Evolutionary conservation across 1,140 invertebrate genomes (phyloP), one percentile per base, ranked within the genome.

Genomic region (Homarus americanus): DNA sequence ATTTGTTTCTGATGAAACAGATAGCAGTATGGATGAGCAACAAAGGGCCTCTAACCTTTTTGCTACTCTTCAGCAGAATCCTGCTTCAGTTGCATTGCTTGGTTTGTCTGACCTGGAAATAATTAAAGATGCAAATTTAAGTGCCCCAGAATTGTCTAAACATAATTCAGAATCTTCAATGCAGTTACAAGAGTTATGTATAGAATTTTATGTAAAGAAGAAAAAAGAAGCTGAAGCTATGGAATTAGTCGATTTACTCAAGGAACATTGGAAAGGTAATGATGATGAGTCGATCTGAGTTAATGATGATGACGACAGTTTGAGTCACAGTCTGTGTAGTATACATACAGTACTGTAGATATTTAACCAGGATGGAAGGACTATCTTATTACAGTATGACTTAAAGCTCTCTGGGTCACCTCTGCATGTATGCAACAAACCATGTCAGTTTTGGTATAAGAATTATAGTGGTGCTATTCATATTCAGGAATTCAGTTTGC

Each of bases 121-220:
- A 28, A 87, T 91, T 32, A 91, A 91, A 66, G 91, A 91, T 83
- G 85, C 91, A 58, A 82, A 87, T 69, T 34, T 91, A 41, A 82
- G 69, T 66, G 24, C 66, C 17, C 44, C 84, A 78, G 84, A 87
- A 28, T 82, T 79, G 4, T 86, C 91, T 20, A 80, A 69, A 63
- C 36, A 66, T 32, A 87, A 58, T 66, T 58, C 78, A 78, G 84
- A 91, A 17, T 87, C 79, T 3, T 86, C 91, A 24, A 20, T 82
- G 34, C 49, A 87, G 79, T 78, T 91, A 28, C 91, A 91, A 41
- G 91, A 91, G 36, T 75, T 83, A 9, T 91, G 91, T 76, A 87
- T 91, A 63, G 91, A 91, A 28, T 87, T 91, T 75, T 91, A 91
- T 63, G 63, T 91, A 17, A 91, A 92, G 87, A 92, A 92, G 40